phyloP scores from a whole-genome alignment of 2,888 invertebrate species.

The Fragum whitleyi region DNA sequence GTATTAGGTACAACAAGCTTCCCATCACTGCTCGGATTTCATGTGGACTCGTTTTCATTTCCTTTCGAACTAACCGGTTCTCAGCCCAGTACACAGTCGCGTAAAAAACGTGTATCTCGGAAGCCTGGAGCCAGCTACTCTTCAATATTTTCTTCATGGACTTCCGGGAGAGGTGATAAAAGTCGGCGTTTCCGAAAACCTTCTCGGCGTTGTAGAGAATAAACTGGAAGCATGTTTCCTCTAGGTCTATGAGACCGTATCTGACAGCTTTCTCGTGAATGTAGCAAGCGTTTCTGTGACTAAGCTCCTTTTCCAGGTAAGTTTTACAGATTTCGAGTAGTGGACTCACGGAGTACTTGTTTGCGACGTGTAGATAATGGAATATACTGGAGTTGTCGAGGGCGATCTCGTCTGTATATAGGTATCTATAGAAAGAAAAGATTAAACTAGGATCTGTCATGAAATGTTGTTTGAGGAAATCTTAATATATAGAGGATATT shows the following conservation, averaged over 20 bases:
- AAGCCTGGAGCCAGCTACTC: slow-evolving; percentile 23
- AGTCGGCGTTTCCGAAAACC: slow-evolving; percentile 9
- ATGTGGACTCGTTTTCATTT: slow-evolving; percentile 9
- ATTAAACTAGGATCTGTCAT: neutral
- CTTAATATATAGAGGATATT: no score
- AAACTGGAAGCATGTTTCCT: slow-evolving; percentile 19
- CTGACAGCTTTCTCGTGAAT: slow-evolving; percentile 19
- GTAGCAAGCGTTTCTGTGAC: slow-evolving; percentile 20
- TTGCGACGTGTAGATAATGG: slow-evolving; percentile 20
- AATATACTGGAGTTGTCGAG: slow-evolving; percentile 22
- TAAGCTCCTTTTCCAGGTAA: slow-evolving; percentile 14
- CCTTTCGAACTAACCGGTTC: slow-evolving; percentile 6
- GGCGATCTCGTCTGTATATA: slow-evolving; percentile 24
- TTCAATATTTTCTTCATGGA: slow-evolving; percentile 21
- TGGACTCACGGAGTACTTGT: slow-evolving; percentile 17
- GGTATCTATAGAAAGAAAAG: neutral
- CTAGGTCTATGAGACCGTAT: slow-evolving; percentile 3
- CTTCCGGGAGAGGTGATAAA: slow-evolving; percentile 8
- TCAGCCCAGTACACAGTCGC: slow-evolving; percentile 26
- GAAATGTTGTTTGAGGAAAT: neutral
- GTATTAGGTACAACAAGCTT: slow-evolving; percentile 13
- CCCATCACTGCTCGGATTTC: slow-evolving; percentile 14
- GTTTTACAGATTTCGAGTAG: slow-evolving; percentile 13
- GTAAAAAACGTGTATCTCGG: slow-evolving; percentile 19
- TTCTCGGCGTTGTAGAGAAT: slow-evolving; percentile 23